Evolutionary conservation across 2,113 vertebrate genomes (phyloP).

Genomic region (Indicator indicator): DNA sequence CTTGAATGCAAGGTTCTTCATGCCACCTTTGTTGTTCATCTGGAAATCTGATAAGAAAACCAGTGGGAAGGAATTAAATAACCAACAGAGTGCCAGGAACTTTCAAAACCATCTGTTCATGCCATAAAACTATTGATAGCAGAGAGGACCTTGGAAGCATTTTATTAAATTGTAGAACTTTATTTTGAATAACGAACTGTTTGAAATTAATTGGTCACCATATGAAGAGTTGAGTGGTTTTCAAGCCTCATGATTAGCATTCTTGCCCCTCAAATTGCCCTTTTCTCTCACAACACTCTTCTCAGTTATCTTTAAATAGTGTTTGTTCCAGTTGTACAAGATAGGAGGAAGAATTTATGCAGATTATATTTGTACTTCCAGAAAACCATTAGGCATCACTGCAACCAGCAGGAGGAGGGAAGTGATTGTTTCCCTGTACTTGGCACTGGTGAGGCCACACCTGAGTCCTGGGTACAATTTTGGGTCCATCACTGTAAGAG

Average conservation of each 20-base stretch:
- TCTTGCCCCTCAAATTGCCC: not conserved
- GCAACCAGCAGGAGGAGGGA: no score
- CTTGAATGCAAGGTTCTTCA: not conserved
- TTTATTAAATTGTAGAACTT: not conserved
- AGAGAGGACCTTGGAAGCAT: not conserved
- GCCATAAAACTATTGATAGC: not conserved
- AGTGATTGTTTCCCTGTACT: no score
- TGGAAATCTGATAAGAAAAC: constrained; percentile 18
- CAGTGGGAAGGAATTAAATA: constrained; percentile 6
- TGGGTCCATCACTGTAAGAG: no score
- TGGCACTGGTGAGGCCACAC: no score
- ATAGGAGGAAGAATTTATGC: not conserved
- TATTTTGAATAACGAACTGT: not conserved
- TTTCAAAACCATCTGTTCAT: constrained; percentile 1
- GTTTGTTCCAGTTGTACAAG: not conserved
- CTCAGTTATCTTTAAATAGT: not conserved
- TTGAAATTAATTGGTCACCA: not conserved
- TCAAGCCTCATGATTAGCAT: not conserved
- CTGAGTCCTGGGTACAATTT: no score
- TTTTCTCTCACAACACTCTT: not conserved
- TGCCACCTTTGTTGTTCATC: not conserved
- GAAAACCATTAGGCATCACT: not conserved
- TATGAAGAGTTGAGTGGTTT: not conserved
- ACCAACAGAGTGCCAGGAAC: not conserved
- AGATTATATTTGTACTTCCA: not conserved